Conservation (phyloP, 2,113 vertebrate species). For the Lasiurus borealis region DNA sequence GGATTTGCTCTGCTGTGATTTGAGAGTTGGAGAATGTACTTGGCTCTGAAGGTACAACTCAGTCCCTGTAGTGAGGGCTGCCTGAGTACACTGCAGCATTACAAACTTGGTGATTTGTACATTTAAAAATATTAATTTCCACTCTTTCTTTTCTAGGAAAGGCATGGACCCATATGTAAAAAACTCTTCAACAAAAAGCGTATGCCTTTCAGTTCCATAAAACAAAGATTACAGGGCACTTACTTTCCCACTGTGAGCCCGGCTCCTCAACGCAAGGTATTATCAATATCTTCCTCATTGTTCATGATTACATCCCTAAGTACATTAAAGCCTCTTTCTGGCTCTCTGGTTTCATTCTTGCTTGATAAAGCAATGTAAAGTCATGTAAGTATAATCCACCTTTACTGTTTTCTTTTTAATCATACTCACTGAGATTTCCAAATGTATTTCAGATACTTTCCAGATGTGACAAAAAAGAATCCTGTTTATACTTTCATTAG, state of each 20-base stretch:
- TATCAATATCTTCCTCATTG: background rate
- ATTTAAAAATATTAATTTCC: constrained; percentile 27
- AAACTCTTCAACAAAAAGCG: constrained; percentile 83
- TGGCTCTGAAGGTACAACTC: constrained; percentile 3
- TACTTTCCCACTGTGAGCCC: constrained; percentile 72
- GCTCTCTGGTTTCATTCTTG: constrained; percentile 56
- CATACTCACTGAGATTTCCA: constrained; percentile 66
- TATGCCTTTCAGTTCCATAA: constrained; percentile 84
- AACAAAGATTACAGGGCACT: constrained; percentile 81
- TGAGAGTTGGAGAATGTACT: constrained; percentile 33
- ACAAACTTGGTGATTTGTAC: background rate
- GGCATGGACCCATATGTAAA: constrained; percentile 82
- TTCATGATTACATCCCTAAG: constrained; percentile 39
- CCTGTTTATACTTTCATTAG: constrained; percentile 69
- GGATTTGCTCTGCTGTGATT: constrained; percentile 44
- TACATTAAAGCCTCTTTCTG: constrained; percentile 17
- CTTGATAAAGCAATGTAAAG: constrained; percentile 25
- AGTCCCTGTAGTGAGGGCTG: background rate
- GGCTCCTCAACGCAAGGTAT: constrained; percentile 68
- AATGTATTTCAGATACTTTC: constrained; percentile 70
- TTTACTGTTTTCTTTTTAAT: constrained; percentile 72
- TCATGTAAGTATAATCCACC: constrained; percentile 64
- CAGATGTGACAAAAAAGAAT: constrained; percentile 67
- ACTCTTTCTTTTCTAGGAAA: constrained; percentile 76
- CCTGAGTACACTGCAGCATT: background rate